Evolutionary conservation across 2,797 vertebrate species (phyloP), one percentile per base, ranked within the genome.

Genomic region (Thamnophis elegans): DNA sequence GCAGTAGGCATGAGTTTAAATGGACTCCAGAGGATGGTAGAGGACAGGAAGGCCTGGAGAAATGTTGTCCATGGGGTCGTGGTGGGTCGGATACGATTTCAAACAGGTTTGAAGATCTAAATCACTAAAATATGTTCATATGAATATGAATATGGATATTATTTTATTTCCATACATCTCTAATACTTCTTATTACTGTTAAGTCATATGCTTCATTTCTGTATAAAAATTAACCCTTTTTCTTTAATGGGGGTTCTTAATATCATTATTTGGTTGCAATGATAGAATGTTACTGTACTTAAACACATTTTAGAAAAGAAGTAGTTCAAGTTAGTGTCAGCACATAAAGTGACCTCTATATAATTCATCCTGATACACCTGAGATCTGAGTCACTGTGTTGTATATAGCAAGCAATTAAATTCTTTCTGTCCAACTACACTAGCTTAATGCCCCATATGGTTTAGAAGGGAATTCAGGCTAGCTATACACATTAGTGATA

Each of bases 61-160:
- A 51, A 51, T 5, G 6, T 51, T 51, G 47, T 51, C 47, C 47
- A 51, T 7, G 47, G 47, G 47, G 47, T 51, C 47, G 47, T 47
- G 47, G 6, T 51, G 6, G 47, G 47, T 51, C 6, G 47, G 47
- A 51, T 51, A 51, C 5, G 47, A 51, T 5, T 51, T 51, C 4
- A 5, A 51, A 51, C 47, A 51, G 5, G 16, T 56, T 85, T 93
- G 91, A 92, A 90, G 85, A 89, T 14, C 89, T 90, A 88, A 16
- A 90, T n/a, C 32, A 68, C 32, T 36, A 90, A 89, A 13, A 47
- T 92, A 88, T 94, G 87, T 87, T 68, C 10, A 4, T 68, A 73
- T 65, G 1, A 60, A 4, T 68, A 73, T 65, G 1, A 60, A 18
- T 32, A 32, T 86, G 54, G 78, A 82, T 91, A 2, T 28, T 90